Percentiles rank a stretch among this genome's conserved stretches.
Conservation (phyloP, 2,888 invertebrate genomes). For the Mantis religiosa region DNA sequence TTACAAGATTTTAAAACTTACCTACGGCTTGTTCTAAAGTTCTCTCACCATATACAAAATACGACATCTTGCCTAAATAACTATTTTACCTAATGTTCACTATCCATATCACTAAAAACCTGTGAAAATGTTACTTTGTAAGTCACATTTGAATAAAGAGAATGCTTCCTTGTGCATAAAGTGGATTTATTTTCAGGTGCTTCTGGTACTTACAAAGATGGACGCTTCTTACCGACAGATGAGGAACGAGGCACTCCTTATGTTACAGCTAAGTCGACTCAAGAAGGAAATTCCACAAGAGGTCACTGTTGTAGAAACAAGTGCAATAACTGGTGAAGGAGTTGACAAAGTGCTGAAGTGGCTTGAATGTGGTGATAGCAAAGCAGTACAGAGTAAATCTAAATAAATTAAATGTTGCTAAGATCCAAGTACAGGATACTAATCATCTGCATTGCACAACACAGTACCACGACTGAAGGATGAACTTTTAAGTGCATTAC, state of each 20-base stretch:
- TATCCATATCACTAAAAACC: too few species aligned
- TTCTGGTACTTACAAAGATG: constrained; percentile 76
- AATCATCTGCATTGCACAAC: too few species aligned
- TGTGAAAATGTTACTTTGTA: too few species aligned
- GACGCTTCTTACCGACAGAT: constrained; percentile 82
- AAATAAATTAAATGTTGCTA: neutral
- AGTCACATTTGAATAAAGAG: neutral
- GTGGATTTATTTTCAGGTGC: constrained; percentile 48
- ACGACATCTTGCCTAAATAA: too few species aligned
- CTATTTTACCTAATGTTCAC: too few species aligned
- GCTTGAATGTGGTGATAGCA: constrained; percentile 40
- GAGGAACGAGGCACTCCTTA: constrained; percentile 78
- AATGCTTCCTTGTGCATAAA: neutral
- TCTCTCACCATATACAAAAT: too few species aligned
- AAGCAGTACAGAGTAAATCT: neutral
- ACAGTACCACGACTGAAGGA: too few species aligned
- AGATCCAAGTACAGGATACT: too few species aligned
- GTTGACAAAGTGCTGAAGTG: constrained; percentile 62
- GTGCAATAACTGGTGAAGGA: constrained; percentile 69
- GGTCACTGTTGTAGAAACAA: constrained; percentile 67
- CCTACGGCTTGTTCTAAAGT: too few species aligned
- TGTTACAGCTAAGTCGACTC: constrained; percentile 71
- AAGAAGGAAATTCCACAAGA: constrained; percentile 64
- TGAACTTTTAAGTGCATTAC: too few species aligned
- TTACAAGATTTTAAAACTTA: too few species aligned